These are phyloP conservation scores for Spisula solida DNA, from an alignment of 2,888 invertebrate species.

Conservation along the genomic window DNA sequence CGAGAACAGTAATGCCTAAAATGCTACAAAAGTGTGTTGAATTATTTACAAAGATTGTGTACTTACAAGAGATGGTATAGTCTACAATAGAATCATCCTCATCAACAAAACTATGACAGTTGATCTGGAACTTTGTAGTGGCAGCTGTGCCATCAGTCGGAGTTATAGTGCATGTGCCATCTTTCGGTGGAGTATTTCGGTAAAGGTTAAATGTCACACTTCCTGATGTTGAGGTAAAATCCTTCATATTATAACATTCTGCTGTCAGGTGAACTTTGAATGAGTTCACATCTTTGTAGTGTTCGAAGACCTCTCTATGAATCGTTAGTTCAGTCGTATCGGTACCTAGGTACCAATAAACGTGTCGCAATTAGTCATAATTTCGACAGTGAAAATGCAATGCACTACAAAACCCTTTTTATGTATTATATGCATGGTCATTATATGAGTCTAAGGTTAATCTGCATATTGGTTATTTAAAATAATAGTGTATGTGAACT, in stretches of 20 bases:
- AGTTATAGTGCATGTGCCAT: slow-evolving; percentile 70
- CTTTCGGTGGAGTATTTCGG: slow-evolving; percentile 71
- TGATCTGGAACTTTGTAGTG: slow-evolving; percentile 42
- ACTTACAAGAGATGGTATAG: slow-evolving; percentile 80
- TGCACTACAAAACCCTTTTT: too few species aligned
- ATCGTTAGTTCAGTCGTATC: slow-evolving; percentile 77
- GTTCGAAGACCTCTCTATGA: slow-evolving; percentile 69
- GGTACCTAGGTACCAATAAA: slow-evolving; percentile 66
- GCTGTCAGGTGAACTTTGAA: slow-evolving; percentile 69
- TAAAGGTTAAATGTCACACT: slow-evolving; percentile 63
- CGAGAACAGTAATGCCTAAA: too few species aligned
- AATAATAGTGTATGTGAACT: too few species aligned
- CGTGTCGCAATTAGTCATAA: too few species aligned
- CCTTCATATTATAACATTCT: slow-evolving; percentile 33
- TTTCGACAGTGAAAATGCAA: too few species aligned
- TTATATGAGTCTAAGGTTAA: too few species aligned
- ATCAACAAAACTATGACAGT: slow-evolving; percentile 58
- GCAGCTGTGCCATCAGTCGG: slow-evolving; percentile 62
- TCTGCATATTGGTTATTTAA: too few species aligned
- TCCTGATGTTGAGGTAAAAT: slow-evolving; percentile 51
- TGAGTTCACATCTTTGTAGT: slow-evolving; percentile 64
- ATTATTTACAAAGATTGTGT: background rate
- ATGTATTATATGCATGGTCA: too few species aligned
- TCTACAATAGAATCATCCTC: slow-evolving; percentile 73
- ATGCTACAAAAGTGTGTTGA: too few species aligned